phyloP scores from a whole-genome alignment of 2,888 invertebrate genomes.

The Aromia moschata region DNA sequence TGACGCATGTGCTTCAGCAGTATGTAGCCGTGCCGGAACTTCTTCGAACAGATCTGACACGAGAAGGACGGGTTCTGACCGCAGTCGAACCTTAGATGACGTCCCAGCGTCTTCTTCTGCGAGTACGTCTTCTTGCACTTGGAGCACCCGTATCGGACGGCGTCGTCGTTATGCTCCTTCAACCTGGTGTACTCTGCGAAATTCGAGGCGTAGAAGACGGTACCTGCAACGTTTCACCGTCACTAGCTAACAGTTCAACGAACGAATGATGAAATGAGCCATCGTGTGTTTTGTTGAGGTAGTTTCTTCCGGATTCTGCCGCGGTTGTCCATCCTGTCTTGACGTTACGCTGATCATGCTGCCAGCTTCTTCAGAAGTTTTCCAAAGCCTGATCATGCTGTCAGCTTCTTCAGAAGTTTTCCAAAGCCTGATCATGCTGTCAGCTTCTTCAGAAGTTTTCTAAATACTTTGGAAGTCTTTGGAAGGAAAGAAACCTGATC shows the following conservation, averaged over 20 bases:
- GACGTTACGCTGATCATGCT: too few species aligned
- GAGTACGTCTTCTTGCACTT: conserved; percentile 58
- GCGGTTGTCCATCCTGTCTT: too few species aligned
- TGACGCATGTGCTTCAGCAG: conserved; percentile 57
- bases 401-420: too few species aligned
- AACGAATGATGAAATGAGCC: too few species aligned
- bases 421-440: too few species aligned
- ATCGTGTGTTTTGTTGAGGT: too few species aligned
- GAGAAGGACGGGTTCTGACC: conserved; percentile 59
- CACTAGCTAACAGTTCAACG: conserved; percentile 28
- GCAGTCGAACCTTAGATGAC: conserved; percentile 65
- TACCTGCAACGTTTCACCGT: conserved; percentile 49
- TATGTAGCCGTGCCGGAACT: conserved; percentile 58
- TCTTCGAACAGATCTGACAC: conserved; percentile 56
- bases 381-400: too few species aligned
- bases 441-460: too few species aligned
- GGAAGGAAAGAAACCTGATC: too few species aligned
- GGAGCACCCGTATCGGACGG: conserved; percentile 56
- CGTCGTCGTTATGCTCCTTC: conserved; percentile 54
- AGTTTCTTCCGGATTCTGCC: too few species aligned
- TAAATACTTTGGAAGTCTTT: too few species aligned
- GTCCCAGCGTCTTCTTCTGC: conserved; percentile 59
- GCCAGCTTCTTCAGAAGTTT: too few species aligned
- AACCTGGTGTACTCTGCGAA: conserved; percentile 58
- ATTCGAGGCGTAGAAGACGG: conserved; percentile 55